These are phyloP conservation scores for Bothrops jararaca DNA, from an alignment of 2,113 vertebrate species.

Conservation along the genomic window DNA sequence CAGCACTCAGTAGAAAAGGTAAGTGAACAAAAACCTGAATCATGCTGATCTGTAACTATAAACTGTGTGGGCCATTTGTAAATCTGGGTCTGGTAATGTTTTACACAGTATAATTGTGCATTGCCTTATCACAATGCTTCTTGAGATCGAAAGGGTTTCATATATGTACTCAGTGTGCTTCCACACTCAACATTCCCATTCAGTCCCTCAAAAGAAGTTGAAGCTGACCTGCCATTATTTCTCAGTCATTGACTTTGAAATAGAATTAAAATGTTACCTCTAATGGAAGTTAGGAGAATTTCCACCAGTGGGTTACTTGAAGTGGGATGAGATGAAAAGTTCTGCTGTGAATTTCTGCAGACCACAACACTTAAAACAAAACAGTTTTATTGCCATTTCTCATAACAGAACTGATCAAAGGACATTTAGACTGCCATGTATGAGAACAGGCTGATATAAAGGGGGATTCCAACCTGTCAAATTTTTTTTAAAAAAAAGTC, in stretches of 20 bases:
- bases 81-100: background rate
- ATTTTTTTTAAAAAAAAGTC: background rate
- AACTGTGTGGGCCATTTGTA: background rate
- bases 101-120: background rate
- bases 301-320: background rate
- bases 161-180: background rate
- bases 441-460: background rate
- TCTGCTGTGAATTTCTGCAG: background rate
- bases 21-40: background rate
- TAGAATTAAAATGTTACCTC: background rate
- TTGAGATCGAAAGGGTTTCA: background rate
- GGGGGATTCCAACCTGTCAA: background rate
- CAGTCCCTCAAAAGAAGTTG: background rate
- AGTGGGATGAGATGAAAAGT: background rate
- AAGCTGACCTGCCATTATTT: background rate
- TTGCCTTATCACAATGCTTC: background rate
- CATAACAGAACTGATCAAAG: background rate
- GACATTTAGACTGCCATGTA: background rate
- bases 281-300: background rate
- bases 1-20: background rate
- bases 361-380: background rate
- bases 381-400: background rate
- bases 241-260: background rate
- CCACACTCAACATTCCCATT: background rate
- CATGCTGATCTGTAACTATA: background rate